Conservation (phyloP, 2,888 invertebrate species). For the Lissonota sp. region DNA sequence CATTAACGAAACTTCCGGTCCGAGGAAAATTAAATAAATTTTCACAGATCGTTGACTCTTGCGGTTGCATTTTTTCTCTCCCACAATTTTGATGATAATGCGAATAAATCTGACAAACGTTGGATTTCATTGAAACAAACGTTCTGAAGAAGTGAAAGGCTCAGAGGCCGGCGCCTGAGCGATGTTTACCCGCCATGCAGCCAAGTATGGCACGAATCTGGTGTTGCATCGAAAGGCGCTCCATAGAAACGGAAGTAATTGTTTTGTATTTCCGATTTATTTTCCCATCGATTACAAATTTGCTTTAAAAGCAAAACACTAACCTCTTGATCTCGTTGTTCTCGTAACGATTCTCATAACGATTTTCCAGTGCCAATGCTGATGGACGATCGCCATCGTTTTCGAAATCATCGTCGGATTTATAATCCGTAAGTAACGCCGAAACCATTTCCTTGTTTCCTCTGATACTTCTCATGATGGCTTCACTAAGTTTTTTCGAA, state of each 20-base stretch:
- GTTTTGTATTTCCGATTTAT: too few species aligned
- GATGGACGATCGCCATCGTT: constrained; percentile 86
- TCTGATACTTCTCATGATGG: constrained; percentile 88
- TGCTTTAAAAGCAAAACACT: constrained; percentile 34
- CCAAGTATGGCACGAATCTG: not conserved
- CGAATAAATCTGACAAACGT: constrained; percentile 13
- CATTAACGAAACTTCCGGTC: constrained; percentile 39
- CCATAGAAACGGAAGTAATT: not conserved
- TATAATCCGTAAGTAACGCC: constrained; percentile 89
- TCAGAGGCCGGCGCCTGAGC: constrained; percentile 44
- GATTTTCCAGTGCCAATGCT: constrained; percentile 65
- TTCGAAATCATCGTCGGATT: constrained; percentile 85
- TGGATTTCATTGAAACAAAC: constrained; percentile 1
- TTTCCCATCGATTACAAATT: too few species aligned
- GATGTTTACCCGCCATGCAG: constrained; percentile 43
- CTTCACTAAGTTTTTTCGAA: constrained; percentile 85
- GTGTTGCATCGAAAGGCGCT: constrained; percentile 4
- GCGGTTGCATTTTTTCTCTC: not conserved
- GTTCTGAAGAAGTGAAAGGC: constrained; percentile 55
- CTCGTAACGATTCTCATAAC: constrained; percentile 73
- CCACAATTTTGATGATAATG: not conserved
- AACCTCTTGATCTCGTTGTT: constrained; percentile 82
- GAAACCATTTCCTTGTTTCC: constrained; percentile 89
- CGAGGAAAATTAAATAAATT: constrained; percentile 45
- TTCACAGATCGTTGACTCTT: constrained; percentile 50